Percentiles rank a stretch among this genome's conserved stretches.
Evolutionary conservation across 2,113 vertebrate species (phyloP).

Genomic region (Oryzias melastigma): DNA sequence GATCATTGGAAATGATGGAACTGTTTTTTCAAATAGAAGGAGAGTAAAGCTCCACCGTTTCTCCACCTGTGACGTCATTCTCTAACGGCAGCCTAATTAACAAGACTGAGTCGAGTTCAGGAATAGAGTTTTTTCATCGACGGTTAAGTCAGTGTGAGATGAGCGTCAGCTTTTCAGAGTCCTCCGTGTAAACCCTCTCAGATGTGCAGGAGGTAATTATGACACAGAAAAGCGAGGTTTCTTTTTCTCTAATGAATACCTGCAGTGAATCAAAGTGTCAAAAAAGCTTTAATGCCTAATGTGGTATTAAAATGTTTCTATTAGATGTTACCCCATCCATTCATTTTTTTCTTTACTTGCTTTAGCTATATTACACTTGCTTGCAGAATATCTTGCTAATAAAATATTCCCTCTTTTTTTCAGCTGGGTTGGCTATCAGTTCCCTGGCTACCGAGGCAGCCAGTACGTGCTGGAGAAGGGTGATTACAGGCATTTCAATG

Average conservation of each 20-base stretch:
- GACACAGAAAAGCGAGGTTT: neutral
- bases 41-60: neutral
- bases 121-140: conserved; percentile 47
- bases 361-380: neutral
- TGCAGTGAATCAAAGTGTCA: conserved; percentile 11
- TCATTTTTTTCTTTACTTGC: conserved; percentile 9
- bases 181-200: neutral
- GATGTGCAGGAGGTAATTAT: conserved; percentile 17
- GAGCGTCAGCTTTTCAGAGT: conserved; percentile 39
- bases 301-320: conserved; percentile 17
- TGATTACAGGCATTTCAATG: conserved; percentile 75
- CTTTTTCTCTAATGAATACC: neutral
- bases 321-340: conserved; percentile 18
- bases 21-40: neutral
- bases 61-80: conserved; percentile 20
- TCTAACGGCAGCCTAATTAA: conserved; percentile 4
- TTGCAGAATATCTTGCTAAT: neutral
- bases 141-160: conserved; percentile 23
- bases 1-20: no score
- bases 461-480: conserved; percentile 77
- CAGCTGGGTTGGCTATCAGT: conserved; percentile 81
- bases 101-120: conserved; percentile 12
- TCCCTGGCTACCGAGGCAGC: conserved; percentile 75
- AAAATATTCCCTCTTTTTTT: neutral
- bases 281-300: conserved; percentile 4